A percentile compares a stretch with the other conserved stretches of the same genome.
These are phyloP conservation scores for Cephus pygmeus DNA, from an alignment of 2,888 invertebrate species.

Conservation along the genomic window DNA sequence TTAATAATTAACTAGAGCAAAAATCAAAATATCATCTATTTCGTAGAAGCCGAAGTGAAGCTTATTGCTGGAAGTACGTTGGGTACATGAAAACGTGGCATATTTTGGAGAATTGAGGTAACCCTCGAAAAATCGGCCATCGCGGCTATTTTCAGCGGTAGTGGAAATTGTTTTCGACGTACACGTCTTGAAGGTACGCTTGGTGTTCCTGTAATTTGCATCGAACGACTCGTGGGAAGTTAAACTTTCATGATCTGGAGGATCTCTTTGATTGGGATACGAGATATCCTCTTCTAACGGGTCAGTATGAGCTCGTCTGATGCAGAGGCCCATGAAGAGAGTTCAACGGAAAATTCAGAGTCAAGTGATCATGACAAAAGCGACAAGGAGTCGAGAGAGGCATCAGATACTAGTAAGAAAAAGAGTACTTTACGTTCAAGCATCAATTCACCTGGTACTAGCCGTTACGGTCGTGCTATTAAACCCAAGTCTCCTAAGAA, in stretches of 20 bases:
- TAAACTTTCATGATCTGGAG: not conserved
- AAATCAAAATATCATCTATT: not conserved
- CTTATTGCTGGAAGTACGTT: not conserved
- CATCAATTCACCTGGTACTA: conserved; percentile 52
- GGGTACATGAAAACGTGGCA: conserved; percentile 2
- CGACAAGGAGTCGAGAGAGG: conserved; percentile 12
- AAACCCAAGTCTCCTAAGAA: conserved; percentile 64
- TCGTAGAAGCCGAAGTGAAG: not conserved
- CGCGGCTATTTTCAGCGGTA: conserved; percentile 39
- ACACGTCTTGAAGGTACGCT: not conserved
- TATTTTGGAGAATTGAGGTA: conserved; percentile 31
- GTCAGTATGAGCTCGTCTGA: conserved; percentile 9
- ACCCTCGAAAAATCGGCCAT: conserved; percentile 38
- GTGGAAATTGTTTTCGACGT: conserved; percentile 35
- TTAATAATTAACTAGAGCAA: conserved; percentile 18
- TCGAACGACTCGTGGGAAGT: not conserved
- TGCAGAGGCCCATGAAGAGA: conserved; percentile 14
- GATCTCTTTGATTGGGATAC: not conserved
- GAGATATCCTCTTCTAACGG: not conserved
- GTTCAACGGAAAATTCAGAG: conserved; percentile 21
- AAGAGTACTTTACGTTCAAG: conserved; percentile 15
- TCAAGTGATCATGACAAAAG: conserved; percentile 12
- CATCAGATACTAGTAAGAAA: conserved; percentile 14
- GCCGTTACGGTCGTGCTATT: conserved; percentile 73
- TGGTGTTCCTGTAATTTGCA: not conserved